Evolutionary conservation across 2,888 invertebrate species (phyloP).

Genomic region (Venusia cambrica): DNA sequence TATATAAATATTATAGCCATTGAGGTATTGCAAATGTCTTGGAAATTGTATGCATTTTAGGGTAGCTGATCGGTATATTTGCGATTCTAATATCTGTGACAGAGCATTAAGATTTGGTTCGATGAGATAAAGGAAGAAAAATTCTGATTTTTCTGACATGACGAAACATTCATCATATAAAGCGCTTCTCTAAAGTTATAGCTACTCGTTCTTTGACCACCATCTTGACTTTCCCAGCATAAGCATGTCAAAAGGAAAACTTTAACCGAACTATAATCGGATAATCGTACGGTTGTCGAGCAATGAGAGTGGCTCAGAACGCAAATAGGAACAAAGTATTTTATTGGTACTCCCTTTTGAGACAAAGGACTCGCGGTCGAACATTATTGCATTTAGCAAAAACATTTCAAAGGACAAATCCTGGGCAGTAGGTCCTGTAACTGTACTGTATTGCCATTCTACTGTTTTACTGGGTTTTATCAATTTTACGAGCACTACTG

Average conservation of each 20-base stretch:
- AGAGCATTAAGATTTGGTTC: too few species aligned
- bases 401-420: conserved; percentile 36
- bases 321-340: conserved; percentile 34
- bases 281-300: conserved; percentile 19
- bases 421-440: conserved; percentile 10
- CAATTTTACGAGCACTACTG: too few species aligned
- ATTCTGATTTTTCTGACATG: too few species aligned
- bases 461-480: conserved; percentile 8
- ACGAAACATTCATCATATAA: too few species aligned
- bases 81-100: too few species aligned
- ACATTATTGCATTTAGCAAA: conserved; percentile 50
- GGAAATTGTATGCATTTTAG: too few species aligned
- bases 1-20: too few species aligned
- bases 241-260: conserved; percentile 24
- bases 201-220: too few species aligned
- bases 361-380: conserved; percentile 34
- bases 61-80: too few species aligned
- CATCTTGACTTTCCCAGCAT: conserved; percentile 1
- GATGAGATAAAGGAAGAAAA: too few species aligned
- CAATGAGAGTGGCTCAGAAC: conserved; percentile 13
- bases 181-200: too few species aligned
- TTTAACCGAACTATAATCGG: conserved; percentile 26
- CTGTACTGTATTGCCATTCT: conserved; percentile 12
- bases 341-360: conserved; percentile 30
- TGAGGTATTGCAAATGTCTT: too few species aligned